Evolutionary conservation across 1,140 invertebrate genomes (phyloP), one percentile per base, ranked within the genome.

Genomic region (Trichoplusia ni): DNA sequence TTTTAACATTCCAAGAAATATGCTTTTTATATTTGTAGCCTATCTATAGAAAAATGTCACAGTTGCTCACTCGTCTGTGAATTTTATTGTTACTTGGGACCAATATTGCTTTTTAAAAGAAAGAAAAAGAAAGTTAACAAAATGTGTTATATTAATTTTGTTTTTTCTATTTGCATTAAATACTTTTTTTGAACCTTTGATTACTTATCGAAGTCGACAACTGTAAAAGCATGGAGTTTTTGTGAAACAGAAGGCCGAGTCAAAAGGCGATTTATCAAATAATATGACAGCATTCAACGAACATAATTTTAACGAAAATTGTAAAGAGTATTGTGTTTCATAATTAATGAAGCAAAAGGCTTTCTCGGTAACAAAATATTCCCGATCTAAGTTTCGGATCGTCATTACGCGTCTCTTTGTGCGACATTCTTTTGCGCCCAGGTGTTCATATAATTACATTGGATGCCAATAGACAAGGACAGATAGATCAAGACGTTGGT

Each of bases 291-390:
- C 77, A 67, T 80, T 79, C 75, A 77, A 76, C 56, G 79, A 80
- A 79, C 67, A 86, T 86, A 86, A 88, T 86, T 88, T 89, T 84
- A 51, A 78, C 64, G 67, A 79, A 88, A 89, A 86, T 86, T 85
- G 75, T 79, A 87, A 84, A 82, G 79, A 77, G 77, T 88, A 89
- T 89, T 90, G 81, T 90, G 84, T 88, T 88, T 83, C 84, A 88
- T 89, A 88, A 90, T 90, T 90, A 90, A 90, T 89, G 88, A 90
- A 90, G 83, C 85, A 85, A 87, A 79, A 88, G 79, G 73, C 81
- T 84, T 89, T 89, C 85, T 88, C 77, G 80, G 88, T 88, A 90
- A 88, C 85, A 84, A 79, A 89, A 88, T 86, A 86, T 85, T 75
- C 75, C 76, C 80, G 82, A 90, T 89, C 85, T 90, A 79, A 84